Percentiles rank a stretch among this genome's conserved stretches.
Evolutionary conservation across 2,888 invertebrate genomes (phyloP).

Genomic region (Spodoptera exigua): DNA sequence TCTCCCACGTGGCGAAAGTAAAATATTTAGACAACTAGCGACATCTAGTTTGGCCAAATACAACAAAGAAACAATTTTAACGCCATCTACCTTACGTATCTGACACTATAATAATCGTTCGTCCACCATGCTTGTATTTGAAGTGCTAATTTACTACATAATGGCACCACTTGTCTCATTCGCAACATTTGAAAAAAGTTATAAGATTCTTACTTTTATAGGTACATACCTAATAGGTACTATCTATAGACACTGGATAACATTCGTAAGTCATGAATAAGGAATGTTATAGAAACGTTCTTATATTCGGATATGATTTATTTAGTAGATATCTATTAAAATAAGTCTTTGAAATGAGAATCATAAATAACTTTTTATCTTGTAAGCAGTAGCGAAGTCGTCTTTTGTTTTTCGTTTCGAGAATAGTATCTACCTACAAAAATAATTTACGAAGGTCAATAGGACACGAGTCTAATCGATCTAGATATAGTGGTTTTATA

Average conservation of each 20-base stretch:
- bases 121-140: conserved; percentile 19
- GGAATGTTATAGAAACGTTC: not conserved
- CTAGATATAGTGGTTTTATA: too few relatives aligned
- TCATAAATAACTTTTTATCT: conserved; percentile 1
- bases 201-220: too few relatives aligned
- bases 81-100: conserved; percentile 37
- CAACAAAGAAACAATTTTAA: not conserved
- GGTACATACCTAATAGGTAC: not conserved
- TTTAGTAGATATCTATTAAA: too few relatives aligned
- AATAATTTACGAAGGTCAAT: too few relatives aligned
- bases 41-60: conserved; percentile 33
- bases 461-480: too few relatives aligned
- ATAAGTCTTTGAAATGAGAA: not conserved
- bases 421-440: too few relatives aligned
- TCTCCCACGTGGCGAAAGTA: conserved; percentile 29
- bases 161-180: conserved; percentile 50
- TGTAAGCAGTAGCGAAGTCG: not conserved
- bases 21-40: conserved; percentile 24
- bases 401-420: conserved; percentile 1
- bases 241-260: not conserved
- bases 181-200: not conserved
- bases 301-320: too few relatives aligned
- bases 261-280: not conserved
- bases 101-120: conserved; percentile 19
- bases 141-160: conserved; percentile 29